phyloP scores from a whole-genome alignment of 2,888 invertebrate species.

The Lordiphosa fenestrarum region DNA sequence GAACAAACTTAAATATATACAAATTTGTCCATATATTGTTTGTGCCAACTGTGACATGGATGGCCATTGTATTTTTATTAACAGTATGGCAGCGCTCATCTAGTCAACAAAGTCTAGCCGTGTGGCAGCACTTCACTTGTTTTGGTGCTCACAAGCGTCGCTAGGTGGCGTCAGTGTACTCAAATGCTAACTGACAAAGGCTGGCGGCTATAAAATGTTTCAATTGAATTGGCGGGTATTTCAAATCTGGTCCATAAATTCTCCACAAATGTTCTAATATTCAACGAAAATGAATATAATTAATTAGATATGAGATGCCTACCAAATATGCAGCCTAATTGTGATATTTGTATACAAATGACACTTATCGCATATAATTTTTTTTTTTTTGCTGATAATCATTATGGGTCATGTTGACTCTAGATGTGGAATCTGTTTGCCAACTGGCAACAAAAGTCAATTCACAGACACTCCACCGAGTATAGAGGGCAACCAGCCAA shows the following conservation, averaged over 20 bases:
- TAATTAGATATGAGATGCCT: too few species aligned
- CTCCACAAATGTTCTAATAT: neutral
- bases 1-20: too few species aligned
- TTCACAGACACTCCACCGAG: constrained; percentile 42
- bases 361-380: constrained; percentile 36
- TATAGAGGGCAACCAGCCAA: constrained; percentile 42
- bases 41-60: too few species aligned
- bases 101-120: neutral
- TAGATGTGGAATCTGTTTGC: constrained; percentile 62
- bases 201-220: too few species aligned
- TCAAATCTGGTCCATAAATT: too few species aligned
- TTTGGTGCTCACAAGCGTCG: too few species aligned
- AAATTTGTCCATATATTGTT: too few species aligned
- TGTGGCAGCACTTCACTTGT: too few species aligned
- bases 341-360: constrained; percentile 33
- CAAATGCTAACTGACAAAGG: too few species aligned
- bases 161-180: too few species aligned
- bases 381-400: constrained; percentile 47
- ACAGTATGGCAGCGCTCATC: constrained; percentile 17
- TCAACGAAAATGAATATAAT: neutral
- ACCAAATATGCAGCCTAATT: too few species aligned
- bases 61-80: neutral
- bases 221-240: too few species aligned
- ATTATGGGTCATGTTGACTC: constrained; percentile 64
- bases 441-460: constrained; percentile 74